Evolutionary conservation across 2,888 invertebrate species (phyloP).

Genomic region (Nowickia ferox): DNA sequence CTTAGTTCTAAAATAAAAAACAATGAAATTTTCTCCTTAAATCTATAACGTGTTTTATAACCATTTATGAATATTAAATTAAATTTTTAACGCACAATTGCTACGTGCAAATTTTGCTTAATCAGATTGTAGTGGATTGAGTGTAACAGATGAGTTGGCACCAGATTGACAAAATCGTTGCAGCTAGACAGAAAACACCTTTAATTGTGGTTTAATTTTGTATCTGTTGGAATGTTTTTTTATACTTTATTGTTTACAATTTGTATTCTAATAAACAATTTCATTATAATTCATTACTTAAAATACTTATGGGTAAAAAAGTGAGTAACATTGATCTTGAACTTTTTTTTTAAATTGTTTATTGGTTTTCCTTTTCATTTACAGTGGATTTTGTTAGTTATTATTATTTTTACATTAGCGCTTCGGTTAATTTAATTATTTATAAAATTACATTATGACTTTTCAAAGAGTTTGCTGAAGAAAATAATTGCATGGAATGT

Average conservation of each 20-base stretch:
- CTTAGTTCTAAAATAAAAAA: background rate
- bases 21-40: slow-evolving; percentile 19
- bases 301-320: slow-evolving; percentile 35
- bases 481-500: no score
- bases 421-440: no score
- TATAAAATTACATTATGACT: no score
- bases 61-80: slow-evolving; percentile 38
- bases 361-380: slow-evolving; percentile 35
- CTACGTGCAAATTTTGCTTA: slow-evolving; percentile 60
- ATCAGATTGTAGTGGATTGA: slow-evolving; percentile 41
- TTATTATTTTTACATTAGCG: no score
- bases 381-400: background rate
- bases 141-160: slow-evolving; percentile 54
- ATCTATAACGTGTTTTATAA: slow-evolving; percentile 25
- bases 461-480: no score
- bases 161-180: slow-evolving; percentile 25
- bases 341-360: slow-evolving; percentile 8
- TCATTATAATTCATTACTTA: slow-evolving; percentile 23
- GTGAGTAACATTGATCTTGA: slow-evolving; percentile 70
- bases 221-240: background rate
- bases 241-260: slow-evolving; percentile 34
- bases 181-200: slow-evolving; percentile 42
- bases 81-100: slow-evolving; percentile 41
- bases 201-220: slow-evolving; percentile 42
- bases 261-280: slow-evolving; percentile 26